Evolutionary conservation across 2,113 vertebrate genomes (phyloP).

Genomic region (Salvelinus fontinalis): DNA sequence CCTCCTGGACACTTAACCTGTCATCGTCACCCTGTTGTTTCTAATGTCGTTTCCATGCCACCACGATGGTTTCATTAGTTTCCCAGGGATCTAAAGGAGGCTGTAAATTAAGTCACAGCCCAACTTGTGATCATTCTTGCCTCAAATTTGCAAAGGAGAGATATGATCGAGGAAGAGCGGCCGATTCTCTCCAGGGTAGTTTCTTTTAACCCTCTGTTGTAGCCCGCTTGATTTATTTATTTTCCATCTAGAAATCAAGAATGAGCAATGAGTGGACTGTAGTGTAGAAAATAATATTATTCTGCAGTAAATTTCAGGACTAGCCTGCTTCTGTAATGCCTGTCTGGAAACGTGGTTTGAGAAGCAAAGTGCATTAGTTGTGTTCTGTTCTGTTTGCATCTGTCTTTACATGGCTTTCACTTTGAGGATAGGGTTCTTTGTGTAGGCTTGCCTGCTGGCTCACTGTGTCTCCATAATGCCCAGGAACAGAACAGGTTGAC

Average conservation of each 20-base stretch:
- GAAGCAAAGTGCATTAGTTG: not conserved
- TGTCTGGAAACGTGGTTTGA: not conserved
- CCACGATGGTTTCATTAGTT: conserved; percentile 19
- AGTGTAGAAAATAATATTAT: no score
- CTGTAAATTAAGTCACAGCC: not conserved
- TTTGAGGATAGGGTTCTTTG: conserved; percentile 36
- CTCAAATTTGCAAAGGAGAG: no score
- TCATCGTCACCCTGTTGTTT: conserved; percentile 2
- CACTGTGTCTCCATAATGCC: conserved; percentile 37
- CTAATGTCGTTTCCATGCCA: conserved; percentile 6
- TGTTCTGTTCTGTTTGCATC: conserved; percentile 24
- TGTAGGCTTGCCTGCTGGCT: conserved; percentile 36
- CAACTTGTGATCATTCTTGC: not conserved
- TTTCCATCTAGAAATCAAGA: no score
- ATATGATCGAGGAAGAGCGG: no score
- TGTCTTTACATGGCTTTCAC: conserved; percentile 34
- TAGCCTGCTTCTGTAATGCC: not conserved
- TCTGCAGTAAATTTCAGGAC: no score
- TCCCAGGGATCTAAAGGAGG: not conserved
- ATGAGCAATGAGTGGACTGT: no score
- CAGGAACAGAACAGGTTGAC: conserved; percentile 51
- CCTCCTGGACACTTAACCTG: conserved; percentile 16
- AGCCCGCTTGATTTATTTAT: no score
- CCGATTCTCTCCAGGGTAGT: no score
- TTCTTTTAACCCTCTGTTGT: no score